phyloP scores from a whole-genome alignment of 2,888 invertebrate genomes.

The Aricia artaxerxes region DNA sequence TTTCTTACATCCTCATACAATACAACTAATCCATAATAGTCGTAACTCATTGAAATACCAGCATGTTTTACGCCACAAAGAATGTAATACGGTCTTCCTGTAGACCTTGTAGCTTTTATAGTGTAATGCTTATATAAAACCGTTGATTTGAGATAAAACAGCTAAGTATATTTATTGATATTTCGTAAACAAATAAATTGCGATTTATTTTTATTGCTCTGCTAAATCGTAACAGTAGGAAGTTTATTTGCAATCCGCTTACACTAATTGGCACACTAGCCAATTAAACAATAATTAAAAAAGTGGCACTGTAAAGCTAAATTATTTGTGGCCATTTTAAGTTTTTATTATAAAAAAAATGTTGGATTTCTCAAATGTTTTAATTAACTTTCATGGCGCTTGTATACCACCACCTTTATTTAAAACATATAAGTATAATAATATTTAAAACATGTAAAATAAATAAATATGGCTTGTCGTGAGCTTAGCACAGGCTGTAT shows the following conservation, averaged over 20 bases:
- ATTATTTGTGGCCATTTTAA: neutral
- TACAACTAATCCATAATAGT: neutral
- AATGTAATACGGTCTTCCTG: conserved; percentile 21
- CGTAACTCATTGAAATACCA: conserved; percentile 27
- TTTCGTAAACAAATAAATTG: conserved; percentile 24
- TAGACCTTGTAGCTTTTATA: conserved; percentile 21
- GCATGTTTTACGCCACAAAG: conserved; percentile 3
- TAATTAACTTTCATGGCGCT: too few species aligned
- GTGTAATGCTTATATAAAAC: conserved; percentile 5
- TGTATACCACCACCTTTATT: too few species aligned
- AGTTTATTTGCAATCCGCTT: neutral
- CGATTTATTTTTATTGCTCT: neutral
- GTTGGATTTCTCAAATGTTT: too few species aligned
- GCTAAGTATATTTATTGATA: neutral
- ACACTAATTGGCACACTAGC: neutral
- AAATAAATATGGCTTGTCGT: too few species aligned
- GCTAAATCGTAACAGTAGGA: neutral
- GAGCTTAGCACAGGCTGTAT: too few species aligned
- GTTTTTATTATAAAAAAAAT: neutral
- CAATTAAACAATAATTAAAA: neutral
- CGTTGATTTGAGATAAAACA: neutral
- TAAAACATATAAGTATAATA: too few species aligned
- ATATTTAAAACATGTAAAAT: too few species aligned
- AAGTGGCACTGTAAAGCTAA: neutral
- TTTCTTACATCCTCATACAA: neutral